These are phyloP conservation scores for Drosophila nebulosa DNA, from an alignment of 1,140 invertebrate genomes.

Conservation along the genomic window DNA sequence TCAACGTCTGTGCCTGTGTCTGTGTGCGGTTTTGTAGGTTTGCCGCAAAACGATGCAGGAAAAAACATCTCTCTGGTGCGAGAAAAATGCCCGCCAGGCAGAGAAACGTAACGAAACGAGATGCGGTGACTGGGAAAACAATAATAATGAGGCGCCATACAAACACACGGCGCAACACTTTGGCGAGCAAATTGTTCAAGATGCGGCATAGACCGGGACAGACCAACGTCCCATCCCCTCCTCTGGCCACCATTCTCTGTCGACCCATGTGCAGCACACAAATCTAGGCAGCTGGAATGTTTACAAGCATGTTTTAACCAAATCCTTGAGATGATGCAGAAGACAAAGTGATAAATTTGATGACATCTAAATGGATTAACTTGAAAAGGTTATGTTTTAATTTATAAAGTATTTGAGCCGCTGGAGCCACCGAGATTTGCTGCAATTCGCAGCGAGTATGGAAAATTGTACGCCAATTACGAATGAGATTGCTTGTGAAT, in stretches of 20 bases:
- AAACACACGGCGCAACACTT: conserved; percentile 68
- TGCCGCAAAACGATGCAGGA: conserved; percentile 64
- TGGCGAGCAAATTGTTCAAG: conserved; percentile 45
- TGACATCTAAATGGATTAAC: background rate
- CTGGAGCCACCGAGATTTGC: conserved; percentile 3
- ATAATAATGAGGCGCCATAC: conserved; percentile 68
- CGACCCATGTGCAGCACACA: conserved; percentile 9
- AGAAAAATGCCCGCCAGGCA: conserved; percentile 51
- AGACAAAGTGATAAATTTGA: background rate
- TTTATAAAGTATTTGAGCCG: background rate
- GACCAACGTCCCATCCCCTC: background rate
- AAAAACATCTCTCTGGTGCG: conserved; percentile 42
- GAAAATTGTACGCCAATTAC: background rate
- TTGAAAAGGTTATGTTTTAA: background rate
- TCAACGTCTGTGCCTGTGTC: conserved; percentile 15
- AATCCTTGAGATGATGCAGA: background rate
- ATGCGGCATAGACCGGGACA: background rate
- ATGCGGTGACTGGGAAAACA: conserved; percentile 51
- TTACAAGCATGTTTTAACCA: background rate
- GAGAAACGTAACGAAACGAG: conserved; percentile 18
- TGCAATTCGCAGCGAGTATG: background rate
- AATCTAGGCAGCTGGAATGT: conserved; percentile 42
- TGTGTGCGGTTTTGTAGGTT: conserved; percentile 59
- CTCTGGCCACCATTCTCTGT: background rate
- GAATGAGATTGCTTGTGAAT: background rate